phyloP scores from a whole-genome alignment of 2,888 invertebrate genomes.

The Agrilus mali region DNA sequence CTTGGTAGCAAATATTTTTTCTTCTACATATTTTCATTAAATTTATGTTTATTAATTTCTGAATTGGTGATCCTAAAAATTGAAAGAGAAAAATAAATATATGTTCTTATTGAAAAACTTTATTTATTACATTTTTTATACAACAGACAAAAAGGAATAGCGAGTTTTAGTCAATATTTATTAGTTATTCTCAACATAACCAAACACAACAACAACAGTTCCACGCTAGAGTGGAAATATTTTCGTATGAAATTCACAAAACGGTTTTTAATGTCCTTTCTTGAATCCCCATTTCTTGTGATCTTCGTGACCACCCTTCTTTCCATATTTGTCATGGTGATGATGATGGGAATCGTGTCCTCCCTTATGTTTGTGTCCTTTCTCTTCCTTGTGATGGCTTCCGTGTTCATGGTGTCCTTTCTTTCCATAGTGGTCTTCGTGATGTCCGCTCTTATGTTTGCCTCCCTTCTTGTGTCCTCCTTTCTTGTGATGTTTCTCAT shows the following conservation, averaged over 20 bases:
- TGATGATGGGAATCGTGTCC: constrained; percentile 67
- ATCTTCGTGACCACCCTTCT: constrained; percentile 68
- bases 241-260: neutral
- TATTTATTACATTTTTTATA: too few relatives aligned
- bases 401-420: constrained; percentile 73
- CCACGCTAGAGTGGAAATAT: constrained; percentile 9
- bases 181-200: neutral
- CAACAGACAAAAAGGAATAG: too few relatives aligned
- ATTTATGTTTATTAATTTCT: too few relatives aligned
- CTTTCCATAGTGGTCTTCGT: constrained; percentile 67
- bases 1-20: too few relatives aligned
- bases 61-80: too few relatives aligned
- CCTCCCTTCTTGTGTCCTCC: constrained; percentile 72
- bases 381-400: constrained; percentile 64
- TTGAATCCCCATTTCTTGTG: constrained; percentile 66
- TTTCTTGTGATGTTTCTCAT: constrained; percentile 69
- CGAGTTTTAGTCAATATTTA: constrained; percentile 2
- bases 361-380: constrained; percentile 65
- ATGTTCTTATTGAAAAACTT: too few relatives aligned
- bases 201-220: constrained; percentile 1
- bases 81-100: too few relatives aligned
- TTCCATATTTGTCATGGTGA: constrained; percentile 61
- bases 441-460: constrained; percentile 64
- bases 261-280: constrained; percentile 7
- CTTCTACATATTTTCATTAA: too few relatives aligned